Conservation (phyloP, 2,113 vertebrate species). For the Naja naja region DNA sequence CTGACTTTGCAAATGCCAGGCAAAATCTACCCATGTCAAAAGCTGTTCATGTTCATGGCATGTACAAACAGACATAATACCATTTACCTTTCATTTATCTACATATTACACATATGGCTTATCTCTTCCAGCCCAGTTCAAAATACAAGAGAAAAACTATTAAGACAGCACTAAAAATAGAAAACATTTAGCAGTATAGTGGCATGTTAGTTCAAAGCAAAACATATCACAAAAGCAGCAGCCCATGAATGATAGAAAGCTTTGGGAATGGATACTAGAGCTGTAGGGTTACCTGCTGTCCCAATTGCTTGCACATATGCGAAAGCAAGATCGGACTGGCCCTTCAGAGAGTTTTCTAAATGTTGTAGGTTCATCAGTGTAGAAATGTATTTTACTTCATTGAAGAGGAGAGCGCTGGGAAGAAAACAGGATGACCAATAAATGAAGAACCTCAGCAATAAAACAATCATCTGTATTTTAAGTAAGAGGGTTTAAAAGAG, state of each 20-base stretch:
- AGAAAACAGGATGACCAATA: background rate
- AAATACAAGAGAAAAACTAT: background rate
- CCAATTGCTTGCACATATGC: constrained; percentile 85
- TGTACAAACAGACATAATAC: background rate
- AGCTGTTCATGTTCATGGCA: background rate
- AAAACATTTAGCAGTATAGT: background rate
- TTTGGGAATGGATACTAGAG: background rate
- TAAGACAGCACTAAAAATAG: background rate
- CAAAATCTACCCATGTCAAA: background rate
- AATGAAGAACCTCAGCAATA: background rate
- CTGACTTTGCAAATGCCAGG: background rate
- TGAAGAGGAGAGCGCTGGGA: constrained; percentile 85
- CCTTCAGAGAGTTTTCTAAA: constrained; percentile 79
- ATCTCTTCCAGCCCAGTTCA: background rate
- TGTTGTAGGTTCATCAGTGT: constrained; percentile 77
- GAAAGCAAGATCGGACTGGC: constrained; percentile 80
- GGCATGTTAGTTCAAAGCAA: background rate
- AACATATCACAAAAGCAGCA: background rate
- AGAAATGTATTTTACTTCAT: constrained; percentile 87
- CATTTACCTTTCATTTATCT: background rate
- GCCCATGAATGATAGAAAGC: background rate
- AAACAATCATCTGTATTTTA: background rate
- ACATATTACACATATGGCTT: background rate
- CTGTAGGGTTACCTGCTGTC: constrained; percentile 78
- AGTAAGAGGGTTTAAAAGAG: background rate